Conservation (phyloP, 2,797 vertebrate species). For the Myotis findleyi region DNA sequence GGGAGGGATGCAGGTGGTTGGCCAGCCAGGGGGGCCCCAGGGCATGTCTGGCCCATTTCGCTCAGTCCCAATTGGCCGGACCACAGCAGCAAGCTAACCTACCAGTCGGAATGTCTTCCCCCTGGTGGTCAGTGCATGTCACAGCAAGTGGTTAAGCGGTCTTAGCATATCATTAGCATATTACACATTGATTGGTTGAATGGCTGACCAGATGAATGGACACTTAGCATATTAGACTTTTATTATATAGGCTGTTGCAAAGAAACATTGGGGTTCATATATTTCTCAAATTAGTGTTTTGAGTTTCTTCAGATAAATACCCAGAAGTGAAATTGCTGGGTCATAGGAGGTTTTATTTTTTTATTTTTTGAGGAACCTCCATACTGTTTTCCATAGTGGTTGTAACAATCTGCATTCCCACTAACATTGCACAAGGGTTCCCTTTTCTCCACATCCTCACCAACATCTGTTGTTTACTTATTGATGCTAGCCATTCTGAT, state of each 20-base stretch:
- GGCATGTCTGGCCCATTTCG: too few species aligned
- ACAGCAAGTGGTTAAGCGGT: accelerated
- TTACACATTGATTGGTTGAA: too few species aligned
- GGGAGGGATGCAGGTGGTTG: too few species aligned
- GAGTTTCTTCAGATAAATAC: not conserved
- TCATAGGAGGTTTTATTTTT: not conserved
- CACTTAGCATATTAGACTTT: too few species aligned
- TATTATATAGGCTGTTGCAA: not conserved
- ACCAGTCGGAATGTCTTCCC: accelerated
- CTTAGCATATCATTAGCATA: too few species aligned
- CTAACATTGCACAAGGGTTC: not conserved
- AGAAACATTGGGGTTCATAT: not conserved
- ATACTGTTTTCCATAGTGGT: not conserved
- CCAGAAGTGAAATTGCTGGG: not conserved
- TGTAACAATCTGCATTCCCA: not conserved
- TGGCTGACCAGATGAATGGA: too few species aligned
- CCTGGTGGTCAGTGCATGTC: too few species aligned
- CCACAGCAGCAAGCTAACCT: too few species aligned
- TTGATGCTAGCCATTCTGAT: not conserved
- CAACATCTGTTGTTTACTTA: not conserved
- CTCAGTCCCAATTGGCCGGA: too few species aligned
- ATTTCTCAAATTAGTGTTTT: not conserved
- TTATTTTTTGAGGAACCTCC: not conserved
- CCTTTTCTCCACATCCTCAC: not conserved
- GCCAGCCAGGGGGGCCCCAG: too few species aligned